phyloP scores from a whole-genome alignment of 2,797 vertebrate genomes.

The Coilia nasus region DNA sequence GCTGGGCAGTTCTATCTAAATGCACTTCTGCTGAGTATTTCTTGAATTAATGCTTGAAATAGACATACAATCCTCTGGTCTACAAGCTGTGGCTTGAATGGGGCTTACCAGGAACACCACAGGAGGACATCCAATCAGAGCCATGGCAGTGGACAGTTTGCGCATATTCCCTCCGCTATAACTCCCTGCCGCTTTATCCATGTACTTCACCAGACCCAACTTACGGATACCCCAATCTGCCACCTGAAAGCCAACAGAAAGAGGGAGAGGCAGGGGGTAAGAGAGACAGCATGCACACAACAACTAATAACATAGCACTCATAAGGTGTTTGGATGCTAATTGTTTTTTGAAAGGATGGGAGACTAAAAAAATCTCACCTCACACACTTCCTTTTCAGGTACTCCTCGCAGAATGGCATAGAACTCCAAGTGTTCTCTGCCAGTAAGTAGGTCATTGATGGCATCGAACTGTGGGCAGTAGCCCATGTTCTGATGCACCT shows the following conservation, averaged over 20 bases:
- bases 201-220: slow-evolving; percentile 78
- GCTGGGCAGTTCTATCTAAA: not conserved
- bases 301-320: not conserved
- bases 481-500: slow-evolving; percentile 98
- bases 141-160: slow-evolving; percentile 96
- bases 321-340: not conserved
- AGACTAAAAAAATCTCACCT: slow-evolving; percentile 75
- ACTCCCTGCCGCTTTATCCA: slow-evolving; percentile 87
- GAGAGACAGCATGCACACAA: not conserved
- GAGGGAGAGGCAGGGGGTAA: slow-evolving; percentile 71
- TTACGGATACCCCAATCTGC: slow-evolving; percentile 94
- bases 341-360: not conserved
- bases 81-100: not conserved
- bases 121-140: slow-evolving; percentile 93
- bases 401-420: slow-evolving; percentile 94
- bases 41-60: not conserved
- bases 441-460: slow-evolving; percentile 92
- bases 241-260: slow-evolving; percentile 74
- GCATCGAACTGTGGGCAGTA: slow-evolving; percentile 98
- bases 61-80: not conserved
- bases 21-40: not conserved
- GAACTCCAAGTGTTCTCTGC: slow-evolving; percentile 94
- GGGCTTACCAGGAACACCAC: slow-evolving; percentile 95
- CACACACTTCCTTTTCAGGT: slow-evolving; percentile 95
- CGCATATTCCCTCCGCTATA: slow-evolving; percentile 97